Base-by-base conservation (phyloP, 2,888 invertebrate genomes). In the Cephus runcator region DNA sequence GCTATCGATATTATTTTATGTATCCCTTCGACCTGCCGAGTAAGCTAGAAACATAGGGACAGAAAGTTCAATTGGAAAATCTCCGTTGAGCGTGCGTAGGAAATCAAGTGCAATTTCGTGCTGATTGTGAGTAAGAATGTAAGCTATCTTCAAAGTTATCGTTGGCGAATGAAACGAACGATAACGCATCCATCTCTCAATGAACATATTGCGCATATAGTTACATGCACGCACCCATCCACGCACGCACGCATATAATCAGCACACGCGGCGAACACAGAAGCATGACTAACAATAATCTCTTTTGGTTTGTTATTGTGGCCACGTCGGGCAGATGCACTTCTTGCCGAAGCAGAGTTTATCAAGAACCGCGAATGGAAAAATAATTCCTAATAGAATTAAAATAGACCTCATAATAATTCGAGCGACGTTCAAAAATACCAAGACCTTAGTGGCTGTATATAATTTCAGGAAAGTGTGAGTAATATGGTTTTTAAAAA, bases 311-410 rank as follows among this genome's bases (percentile, higher is more conserved):
- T 81, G 74, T 93, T 92, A 34, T 36, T 76, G n/a, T 11, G 12
- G 35, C 33, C 40, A 31, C 23, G 69, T 30, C 73, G 76, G 80
- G 79, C 89, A 95, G 94, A 95, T 90, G 93, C 93, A 79, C 91
- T 94, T 91, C 94, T 94, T 11, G 91, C 92, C 69, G 93, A 92
- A 82, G 92, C 92, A 77, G 93, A 94, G 88, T 91, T 91, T 76
- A 92, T 90, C 83, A 90, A 91, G 75, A 92, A 92, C 79, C 88
- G 92, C 85, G 92, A 93, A 82, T 92, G 92, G 83, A 93, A 94
- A 92, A 79, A 92, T 36, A 6, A 40, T 15, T 4, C 15, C 12
- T 40, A 40, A 40, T 40, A 15, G 4, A 40, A 40, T 15, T 40
- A 4, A 4, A 40, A 40, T 15, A 15, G 15, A 34, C 75, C 79